Base-by-base conservation (phyloP, 2,797 vertebrate species). In the Oceanodroma leucorhoa region DNA sequence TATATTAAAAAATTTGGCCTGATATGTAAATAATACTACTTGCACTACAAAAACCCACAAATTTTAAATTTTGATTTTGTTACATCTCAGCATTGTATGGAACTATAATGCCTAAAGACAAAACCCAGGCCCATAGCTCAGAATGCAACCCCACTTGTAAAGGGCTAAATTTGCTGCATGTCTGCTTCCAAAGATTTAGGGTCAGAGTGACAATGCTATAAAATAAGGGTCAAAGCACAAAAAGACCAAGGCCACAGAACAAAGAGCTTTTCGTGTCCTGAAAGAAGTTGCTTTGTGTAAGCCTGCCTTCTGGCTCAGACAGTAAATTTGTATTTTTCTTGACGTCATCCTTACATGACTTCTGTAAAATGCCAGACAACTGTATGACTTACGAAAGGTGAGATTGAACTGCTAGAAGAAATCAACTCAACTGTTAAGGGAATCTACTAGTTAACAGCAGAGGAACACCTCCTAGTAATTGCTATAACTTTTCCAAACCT, bases 161-260 rank as follows among this genome's bases (percentile, higher is more conserved):
- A 92, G 82, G 73, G 66, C 91, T 95, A 91, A 51, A 93, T 94
- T 96, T 94, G 94, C 87, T 94, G 87, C 67, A 58, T 72, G 90
- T 93, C 90, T 75, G 82, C 79, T 93, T 94, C 79, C 81, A 96
- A 95, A 93, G 94, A 95, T 86, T 93, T 95, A 93, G 93, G 92
- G 95, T 92, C 93, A 95, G 94, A 94, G 95, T 60, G 88, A 94
- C 93, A 97, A 91, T 91, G 79, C 95, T 83, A 93, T 93, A 96
- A 96, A 94, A 83, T 76, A 91, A 92, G 91, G 93, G 94, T 96
- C 95, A 96, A 62, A 96, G 95, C 93, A 96, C 94, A 96, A 70
- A 93, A 96, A 90, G 76, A 96, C 72, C 91, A 88, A 93, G 95
- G 91, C 89, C 95, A 96, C 70, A 90, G 91, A 96, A 96, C 91